These are phyloP conservation scores for Acanthochromis polyacanthus DNA, from an alignment of 2,113 vertebrate genomes.

Conservation along the genomic window DNA sequence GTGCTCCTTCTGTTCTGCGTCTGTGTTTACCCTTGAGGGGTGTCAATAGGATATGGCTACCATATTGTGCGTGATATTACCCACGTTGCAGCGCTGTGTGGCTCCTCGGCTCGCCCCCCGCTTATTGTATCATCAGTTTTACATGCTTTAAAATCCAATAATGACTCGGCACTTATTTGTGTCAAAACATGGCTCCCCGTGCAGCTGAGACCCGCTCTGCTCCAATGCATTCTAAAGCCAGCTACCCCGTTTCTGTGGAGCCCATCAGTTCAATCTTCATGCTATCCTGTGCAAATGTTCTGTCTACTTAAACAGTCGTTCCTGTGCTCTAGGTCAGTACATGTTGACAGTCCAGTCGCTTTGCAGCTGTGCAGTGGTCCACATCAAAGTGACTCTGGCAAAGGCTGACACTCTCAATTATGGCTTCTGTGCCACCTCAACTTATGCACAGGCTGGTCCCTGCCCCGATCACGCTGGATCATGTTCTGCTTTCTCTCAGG, in stretches of 20 bases:
- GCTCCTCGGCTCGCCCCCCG: slow-evolving; percentile 41
- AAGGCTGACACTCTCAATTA: slow-evolving; percentile 67
- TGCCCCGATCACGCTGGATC: slow-evolving; percentile 51
- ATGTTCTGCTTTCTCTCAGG: slow-evolving; percentile 53
- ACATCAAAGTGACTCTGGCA: slow-evolving; percentile 57
- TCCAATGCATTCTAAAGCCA: neutral
- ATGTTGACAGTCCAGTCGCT: slow-evolving; percentile 43
- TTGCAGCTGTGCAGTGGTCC: slow-evolving; percentile 59
- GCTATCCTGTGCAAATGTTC: slow-evolving; percentile 16
- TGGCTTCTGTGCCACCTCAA: slow-evolving; percentile 53
- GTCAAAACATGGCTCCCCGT: slow-evolving; percentile 12
- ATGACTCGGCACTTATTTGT: slow-evolving; percentile 27
- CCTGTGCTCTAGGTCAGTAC: neutral
- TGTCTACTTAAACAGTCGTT: slow-evolving; percentile 16
- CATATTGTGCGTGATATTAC: slow-evolving; percentile 66
- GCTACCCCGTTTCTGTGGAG: neutral
- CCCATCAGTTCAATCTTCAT: neutral
- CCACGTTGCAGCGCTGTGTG: slow-evolving; percentile 34
- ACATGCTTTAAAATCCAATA: slow-evolving; percentile 26
- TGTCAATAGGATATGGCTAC: slow-evolving; percentile 66
- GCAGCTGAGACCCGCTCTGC: neutral
- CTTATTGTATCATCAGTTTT: slow-evolving; percentile 40
- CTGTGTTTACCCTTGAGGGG: slow-evolving; percentile 75
- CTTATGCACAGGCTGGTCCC: slow-evolving; percentile 44
- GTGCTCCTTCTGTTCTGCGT: slow-evolving; percentile 72